Evolutionary conservation across 2,797 vertebrate genomes (phyloP), one percentile per base, ranked within the genome.

Genomic region (Pseudochirops cupreus): DNA sequence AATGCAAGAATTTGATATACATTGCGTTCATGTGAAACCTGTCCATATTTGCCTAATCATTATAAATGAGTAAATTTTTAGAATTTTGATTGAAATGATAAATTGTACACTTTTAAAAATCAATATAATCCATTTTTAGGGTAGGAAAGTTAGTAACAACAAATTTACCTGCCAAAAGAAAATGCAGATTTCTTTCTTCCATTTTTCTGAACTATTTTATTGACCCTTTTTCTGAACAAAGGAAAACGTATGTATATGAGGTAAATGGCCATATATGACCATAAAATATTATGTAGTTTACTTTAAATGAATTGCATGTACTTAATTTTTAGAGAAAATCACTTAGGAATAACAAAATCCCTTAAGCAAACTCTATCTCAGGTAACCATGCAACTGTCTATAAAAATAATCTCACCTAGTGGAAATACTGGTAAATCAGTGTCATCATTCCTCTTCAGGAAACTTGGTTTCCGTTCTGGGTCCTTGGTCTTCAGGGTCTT

Each of bases 181-280:
- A 57, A 87, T 56, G 21, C n/a, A 3, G 33, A 21, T 90, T 92
- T 90, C 56, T 93, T 55, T 58, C 28, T 26, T 95, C 91, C 21
- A 18, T 95, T 96, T 67, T 89, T 96, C 39, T 92, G 29, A 95
- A 59, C 58, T 94, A 46, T 74, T 93, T 13, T 96, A 82, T 95
- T 67, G 18, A 93, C 13, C 92, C 50, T 82, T 52, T 95, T 94
- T 56, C 91, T 93, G 53, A 94, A 95, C 31, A n/a, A 94, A 52
- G 52, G 11, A 39, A 95, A 92, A 57, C 58, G 91, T 74, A 95
- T 57, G 55, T 59, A 46, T 21, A 67, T 91, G 91, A 96, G 46
- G 57, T 93, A 90, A 50, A 93, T 29, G 24, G 53, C 39, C 92
- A 2, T 90, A n/a, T 54, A 94, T 94, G 93, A n/a, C 18, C 67